Evolutionary conservation across 2,888 invertebrate genomes (phyloP), one percentile per base, ranked within the genome.

Genomic region (Trileptium ribeirensis): DNA sequence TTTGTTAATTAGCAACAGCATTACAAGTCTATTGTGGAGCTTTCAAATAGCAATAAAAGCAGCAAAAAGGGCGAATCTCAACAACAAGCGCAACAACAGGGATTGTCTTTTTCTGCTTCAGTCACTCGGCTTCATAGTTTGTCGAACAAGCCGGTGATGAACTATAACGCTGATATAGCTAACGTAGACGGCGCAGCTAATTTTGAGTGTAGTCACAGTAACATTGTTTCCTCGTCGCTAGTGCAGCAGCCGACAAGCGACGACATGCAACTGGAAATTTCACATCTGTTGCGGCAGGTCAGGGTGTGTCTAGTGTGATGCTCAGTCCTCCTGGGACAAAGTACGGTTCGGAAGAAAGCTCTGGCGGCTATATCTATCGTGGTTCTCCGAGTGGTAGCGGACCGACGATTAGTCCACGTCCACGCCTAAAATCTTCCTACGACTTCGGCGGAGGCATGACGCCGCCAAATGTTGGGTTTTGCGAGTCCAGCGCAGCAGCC

Each of bases 231-330:
- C n/a, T n/a, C n/a, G n/a, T n/a, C n/a, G n/a, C n/a, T n/a, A n/a
- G 51, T 24, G 24, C 8, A 15, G 8, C 51, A 51, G 8, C 51
- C 51, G 24, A 51, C 8, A 24, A 51, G 24, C 24, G 8, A 24
- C 8, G 8, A 15, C 8, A 51, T 51, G 24, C 24, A 24, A 51
- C 51, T 8, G 24, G 8, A 15, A 8, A 8, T 8, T 24, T 15
- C 8, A 15, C 24, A 51, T 51, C 51, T 24, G 24, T 24, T 15
- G 8, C 51, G 3, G 2, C 37, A 2, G 77, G 77, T 8, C 77
- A 75, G 77, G 77, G 77, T 3, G 77, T 75, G 39, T 33, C 77
- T 8, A 37, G 37, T 33, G 77, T 36, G 33, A 75, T 75, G 77
- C 77, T 75, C 15, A 75, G 77, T 75, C 77, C 77, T 2, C 77